Base-by-base conservation (phyloP, 1,140 invertebrate species). In the Panagrolaimus sp. region DNA sequence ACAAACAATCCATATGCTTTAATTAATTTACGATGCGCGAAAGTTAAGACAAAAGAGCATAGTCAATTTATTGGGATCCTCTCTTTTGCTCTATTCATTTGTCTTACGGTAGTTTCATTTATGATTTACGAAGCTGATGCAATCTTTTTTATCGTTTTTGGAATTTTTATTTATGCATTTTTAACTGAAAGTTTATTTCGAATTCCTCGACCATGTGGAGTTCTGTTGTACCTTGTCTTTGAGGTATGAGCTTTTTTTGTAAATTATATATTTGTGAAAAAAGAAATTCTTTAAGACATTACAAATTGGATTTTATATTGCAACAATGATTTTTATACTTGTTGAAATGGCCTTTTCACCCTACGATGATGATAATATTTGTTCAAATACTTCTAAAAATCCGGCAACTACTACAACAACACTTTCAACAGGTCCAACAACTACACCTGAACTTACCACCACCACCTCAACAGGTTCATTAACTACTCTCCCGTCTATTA, bases 1-100 rank as follows among this genome's bases (percentile, higher is more conserved):
- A 25, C 51, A 57, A 57, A 57, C n/a, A 57, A 57, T 27, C 51
- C 51, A 57, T 57, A 57, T 57, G 51, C 51, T 2, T 57, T 27
- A 13, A 25, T 27, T 20, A 16, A 27, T 20, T 27, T 57, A 27
- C 11, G n/a, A 27, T 57, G 51, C 20, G 27, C 51, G n/a, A 27
- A 25, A 57, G 51, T 57, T 27, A 20, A 27, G 20, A 57, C 51
- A 1, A 14, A 16, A 5, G 51, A 57, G 5, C 51, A 57, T 57
- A 11, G 14, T 11, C 51, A 57, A 57, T 27, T 57, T 27, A 16
- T 27, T 27, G 51, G 51, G 8, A 27, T 57, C 8, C 51, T 57
- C n/a, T 25, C 20, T 16, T 57, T 57, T 23, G 51, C 14, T 5
- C 51, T 57, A 20, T 57, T 57, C n/a, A 57, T 57, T 16, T 57